Evolutionary conservation across 1,140 invertebrate genomes (phyloP).

Genomic region (Phymastichus coffea): DNA sequence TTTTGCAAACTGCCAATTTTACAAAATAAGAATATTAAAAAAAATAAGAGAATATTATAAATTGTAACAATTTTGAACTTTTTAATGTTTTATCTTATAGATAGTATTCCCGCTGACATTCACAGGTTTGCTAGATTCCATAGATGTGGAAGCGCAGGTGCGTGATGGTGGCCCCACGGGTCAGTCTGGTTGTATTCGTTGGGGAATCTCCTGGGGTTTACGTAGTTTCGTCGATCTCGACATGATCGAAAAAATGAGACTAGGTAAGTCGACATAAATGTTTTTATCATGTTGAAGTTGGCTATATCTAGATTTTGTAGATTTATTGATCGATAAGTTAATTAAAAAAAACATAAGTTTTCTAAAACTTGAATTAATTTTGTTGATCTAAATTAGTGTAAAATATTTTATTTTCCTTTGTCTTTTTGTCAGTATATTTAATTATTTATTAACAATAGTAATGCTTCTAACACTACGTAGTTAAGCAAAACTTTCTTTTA

Average conservation of each 20-base stretch:
- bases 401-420: no score
- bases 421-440: no score
- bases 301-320: no score
- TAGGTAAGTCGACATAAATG: slow-evolving; percentile 75
- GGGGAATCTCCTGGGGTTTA: slow-evolving; percentile 78
- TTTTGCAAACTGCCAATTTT: no score
- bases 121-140: slow-evolving; percentile 69
- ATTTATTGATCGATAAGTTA: no score
- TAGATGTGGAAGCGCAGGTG: slow-evolving; percentile 81
- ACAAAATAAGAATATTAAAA: no score
- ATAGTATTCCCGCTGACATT: slow-evolving; percentile 86
- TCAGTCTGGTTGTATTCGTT: slow-evolving; percentile 82
- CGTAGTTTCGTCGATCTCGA: slow-evolving; percentile 77
- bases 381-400: neutral
- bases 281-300: no score
- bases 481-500: slow-evolving; percentile 4
- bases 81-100: slow-evolving; percentile 61
- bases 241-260: slow-evolving; percentile 81
- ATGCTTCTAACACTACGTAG: neutral
- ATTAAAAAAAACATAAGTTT: neutral
- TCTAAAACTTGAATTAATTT: slow-evolving; percentile 19
- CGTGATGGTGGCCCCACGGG: slow-evolving; percentile 69
- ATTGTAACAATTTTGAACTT: no score
- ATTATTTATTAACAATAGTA: no score
- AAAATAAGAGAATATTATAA: no score